Evolutionary conservation across 2,797 vertebrate species (phyloP).

Genomic region (Sciaenops ocellatus): DNA sequence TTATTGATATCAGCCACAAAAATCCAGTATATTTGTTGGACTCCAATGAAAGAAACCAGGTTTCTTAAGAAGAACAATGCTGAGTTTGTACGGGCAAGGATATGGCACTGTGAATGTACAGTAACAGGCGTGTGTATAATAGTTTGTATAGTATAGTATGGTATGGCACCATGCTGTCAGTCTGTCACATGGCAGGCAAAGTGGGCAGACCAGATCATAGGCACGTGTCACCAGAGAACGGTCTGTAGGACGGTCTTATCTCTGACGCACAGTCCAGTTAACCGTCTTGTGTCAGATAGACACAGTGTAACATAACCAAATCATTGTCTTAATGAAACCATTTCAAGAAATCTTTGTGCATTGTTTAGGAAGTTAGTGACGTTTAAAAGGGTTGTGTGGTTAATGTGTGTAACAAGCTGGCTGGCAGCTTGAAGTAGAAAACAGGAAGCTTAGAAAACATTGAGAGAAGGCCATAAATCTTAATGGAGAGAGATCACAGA

Average conservation of each 20-base stretch:
- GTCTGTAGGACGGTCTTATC: constrained; percentile 50
- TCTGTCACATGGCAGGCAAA: constrained; percentile 52
- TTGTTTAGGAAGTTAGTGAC: constrained; percentile 16
- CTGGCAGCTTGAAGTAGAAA: background rate
- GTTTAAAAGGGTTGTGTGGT: background rate
- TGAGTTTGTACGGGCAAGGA: background rate
- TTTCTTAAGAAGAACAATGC: background rate
- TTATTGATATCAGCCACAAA: background rate
- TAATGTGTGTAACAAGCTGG: background rate
- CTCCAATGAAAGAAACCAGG: background rate
- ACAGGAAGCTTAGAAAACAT: constrained; percentile 9
- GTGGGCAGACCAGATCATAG: constrained; percentile 35
- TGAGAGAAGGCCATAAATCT: background rate
- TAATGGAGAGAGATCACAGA: too few species aligned
- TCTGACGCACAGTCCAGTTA: constrained; percentile 15
- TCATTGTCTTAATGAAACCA: constrained; percentile 28
- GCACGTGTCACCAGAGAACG: constrained; percentile 28
- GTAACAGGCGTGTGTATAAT: background rate
- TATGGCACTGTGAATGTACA: background rate
- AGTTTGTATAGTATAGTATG: constrained; percentile 32
- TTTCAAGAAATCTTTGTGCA: constrained; percentile 16
- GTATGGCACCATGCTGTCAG: constrained; percentile 10
- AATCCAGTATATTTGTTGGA: background rate
- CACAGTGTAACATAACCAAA: constrained; percentile 32
- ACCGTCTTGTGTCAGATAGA: constrained; percentile 6